A percentile compares a stretch with the other conserved stretches of the same genome.
These are phyloP conservation scores for Dinoponera quadriceps DNA, from an alignment of 1,140 invertebrate species.

Conservation along the genomic window DNA sequence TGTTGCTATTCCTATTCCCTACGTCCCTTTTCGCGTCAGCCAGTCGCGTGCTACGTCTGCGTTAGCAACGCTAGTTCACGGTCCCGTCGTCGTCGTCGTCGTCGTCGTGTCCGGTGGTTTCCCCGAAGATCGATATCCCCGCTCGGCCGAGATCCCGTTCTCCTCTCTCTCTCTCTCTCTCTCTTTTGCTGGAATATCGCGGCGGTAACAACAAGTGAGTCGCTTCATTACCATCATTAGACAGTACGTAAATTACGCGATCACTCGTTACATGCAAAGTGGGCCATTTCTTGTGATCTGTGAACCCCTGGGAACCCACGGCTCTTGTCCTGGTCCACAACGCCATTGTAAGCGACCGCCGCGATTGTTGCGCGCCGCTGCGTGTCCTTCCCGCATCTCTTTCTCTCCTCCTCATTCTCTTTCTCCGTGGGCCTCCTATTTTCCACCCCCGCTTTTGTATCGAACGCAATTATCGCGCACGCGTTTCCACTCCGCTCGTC, in stretches of 20 bases:
- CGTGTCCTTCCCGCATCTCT: neutral
- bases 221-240: constrained; percentile 33
- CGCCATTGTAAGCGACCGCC: constrained; percentile 38
- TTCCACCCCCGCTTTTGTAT: too few species aligned
- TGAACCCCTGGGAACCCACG: constrained; percentile 53
- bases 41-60: too few species aligned
- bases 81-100: neutral
- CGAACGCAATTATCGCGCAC: too few species aligned
- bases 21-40: too few species aligned
- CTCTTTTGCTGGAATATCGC: neutral
- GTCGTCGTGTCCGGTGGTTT: neutral
- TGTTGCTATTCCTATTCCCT: too few species aligned
- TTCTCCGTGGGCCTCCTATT: constrained; percentile 14
- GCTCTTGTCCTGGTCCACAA: constrained; percentile 14
- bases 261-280: constrained; percentile 49
- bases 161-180: too few species aligned
- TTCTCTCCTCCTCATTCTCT: neutral
- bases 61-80: too few species aligned
- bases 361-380: constrained; percentile 53
- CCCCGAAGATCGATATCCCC: constrained; percentile 11
- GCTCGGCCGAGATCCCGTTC: neutral
- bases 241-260: constrained; percentile 35
- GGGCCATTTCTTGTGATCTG: constrained; percentile 42
- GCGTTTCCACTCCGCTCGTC: too few species aligned
- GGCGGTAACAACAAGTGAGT: neutral